These are phyloP conservation scores for Rotaria macrura DNA, from an alignment of 2,888 invertebrate genomes.

Conservation along the genomic window DNA sequence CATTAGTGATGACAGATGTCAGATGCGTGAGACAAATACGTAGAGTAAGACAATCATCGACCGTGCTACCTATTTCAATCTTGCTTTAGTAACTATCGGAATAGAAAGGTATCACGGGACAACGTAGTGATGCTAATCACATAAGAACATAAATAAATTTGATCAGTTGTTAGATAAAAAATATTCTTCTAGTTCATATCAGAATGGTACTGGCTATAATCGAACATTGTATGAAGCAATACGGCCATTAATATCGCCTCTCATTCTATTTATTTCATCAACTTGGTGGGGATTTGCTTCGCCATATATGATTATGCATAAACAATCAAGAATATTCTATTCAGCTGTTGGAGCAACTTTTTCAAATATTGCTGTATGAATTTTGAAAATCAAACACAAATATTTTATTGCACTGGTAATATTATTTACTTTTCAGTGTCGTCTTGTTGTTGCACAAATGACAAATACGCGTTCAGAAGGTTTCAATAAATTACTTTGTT, in stretches of 20 bases:
- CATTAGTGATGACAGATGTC: too few species aligned
- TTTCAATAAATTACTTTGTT: slow-evolving; percentile 59
- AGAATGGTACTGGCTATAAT: slow-evolving; percentile 65
- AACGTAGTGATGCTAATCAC: too few species aligned
- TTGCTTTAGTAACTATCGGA: too few species aligned
- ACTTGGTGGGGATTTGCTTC: slow-evolving; percentile 71
- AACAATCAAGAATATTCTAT: slow-evolving; percentile 72
- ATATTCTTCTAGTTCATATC: slow-evolving; percentile 61
- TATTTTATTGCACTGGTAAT: too few species aligned
- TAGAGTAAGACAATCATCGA: too few species aligned
- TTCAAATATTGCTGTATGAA: slow-evolving; percentile 83
- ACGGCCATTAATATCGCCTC: slow-evolving; percentile 71
- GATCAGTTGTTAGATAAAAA: too few species aligned
- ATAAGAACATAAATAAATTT: too few species aligned
- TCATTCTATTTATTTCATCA: slow-evolving; percentile 64
- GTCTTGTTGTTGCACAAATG: slow-evolving; percentile 94
- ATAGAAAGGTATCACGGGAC: too few species aligned
- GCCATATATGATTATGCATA: slow-evolving; percentile 62
- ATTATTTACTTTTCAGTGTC: slow-evolving; percentile 63
- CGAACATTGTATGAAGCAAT: slow-evolving; percentile 67
- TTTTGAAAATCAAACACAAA: too few species aligned
- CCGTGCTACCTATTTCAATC: too few species aligned
- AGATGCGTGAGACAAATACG: too few species aligned
- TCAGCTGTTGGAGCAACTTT: slow-evolving; percentile 81
- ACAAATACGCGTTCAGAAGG: slow-evolving; percentile 76